Evolutionary conservation across 1,140 invertebrate genomes (phyloP).

Genomic region (Mactra quadrangularis): DNA sequence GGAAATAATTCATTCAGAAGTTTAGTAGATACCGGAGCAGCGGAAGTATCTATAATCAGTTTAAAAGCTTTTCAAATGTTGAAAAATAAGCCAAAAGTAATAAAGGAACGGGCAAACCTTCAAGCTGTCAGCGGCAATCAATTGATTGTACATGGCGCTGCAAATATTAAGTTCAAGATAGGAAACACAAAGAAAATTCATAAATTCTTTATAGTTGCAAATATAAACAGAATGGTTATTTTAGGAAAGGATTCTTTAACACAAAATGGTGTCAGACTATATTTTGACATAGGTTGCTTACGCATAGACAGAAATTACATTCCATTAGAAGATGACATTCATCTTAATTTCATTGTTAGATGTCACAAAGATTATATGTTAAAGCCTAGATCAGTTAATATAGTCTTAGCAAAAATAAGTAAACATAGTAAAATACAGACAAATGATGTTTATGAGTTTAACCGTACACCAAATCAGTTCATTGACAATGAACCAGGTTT

Average conservation of each 20-base stretch:
- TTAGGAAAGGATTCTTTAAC: constrained; percentile 21
- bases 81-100: constrained; percentile 5
- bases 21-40: constrained; percentile 18
- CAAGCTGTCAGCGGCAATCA: constrained; percentile 6
- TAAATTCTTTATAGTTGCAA: constrained; percentile 9
- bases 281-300: constrained; percentile 6
- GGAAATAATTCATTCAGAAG: constrained; percentile 1
- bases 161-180: neutral
- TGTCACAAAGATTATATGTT: neutral
- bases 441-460: neutral
- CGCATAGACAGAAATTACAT: constrained; percentile 1
- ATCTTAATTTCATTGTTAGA: constrained; percentile 1
- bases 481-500: neutral
- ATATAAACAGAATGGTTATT: constrained; percentile 42
- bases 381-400: neutral
- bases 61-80: neutral
- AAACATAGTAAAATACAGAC: no score
- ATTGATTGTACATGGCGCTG: neutral
- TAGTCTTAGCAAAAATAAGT: constrained; percentile 2
- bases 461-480: neutral
- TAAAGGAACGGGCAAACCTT: neutral
- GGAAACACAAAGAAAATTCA: neutral
- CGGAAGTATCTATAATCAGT: constrained; percentile 2
- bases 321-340: constrained; percentile 5
- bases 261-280: neutral